Evolutionary conservation across 2,113 vertebrate species (phyloP).

Genomic region (Euleptes europaea): DNA sequence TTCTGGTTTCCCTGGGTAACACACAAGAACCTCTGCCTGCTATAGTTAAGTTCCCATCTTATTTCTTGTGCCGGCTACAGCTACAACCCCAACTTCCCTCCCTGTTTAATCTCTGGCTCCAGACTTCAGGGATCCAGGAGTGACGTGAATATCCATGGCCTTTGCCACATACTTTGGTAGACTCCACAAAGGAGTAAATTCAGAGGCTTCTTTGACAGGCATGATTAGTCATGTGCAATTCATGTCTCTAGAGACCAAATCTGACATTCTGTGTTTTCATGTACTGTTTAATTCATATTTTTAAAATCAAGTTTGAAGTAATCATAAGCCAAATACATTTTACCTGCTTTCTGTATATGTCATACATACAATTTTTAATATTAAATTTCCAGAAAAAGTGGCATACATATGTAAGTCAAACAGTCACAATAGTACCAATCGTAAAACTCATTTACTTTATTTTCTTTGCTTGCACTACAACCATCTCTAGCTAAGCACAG

Average conservation of each 20-base stretch:
- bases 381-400: background rate
- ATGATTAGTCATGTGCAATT: too few species aligned
- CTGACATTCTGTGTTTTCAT: background rate
- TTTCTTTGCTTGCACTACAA: background rate
- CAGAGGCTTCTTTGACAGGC: too few species aligned
- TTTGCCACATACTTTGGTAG: too few species aligned
- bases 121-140: too few species aligned
- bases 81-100: background rate
- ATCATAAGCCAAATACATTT: constrained; percentile 1
- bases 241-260: too few species aligned
- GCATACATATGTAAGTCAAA: background rate
- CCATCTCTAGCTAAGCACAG: background rate
- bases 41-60: background rate
- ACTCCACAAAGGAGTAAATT: too few species aligned
- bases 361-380: constrained; percentile 5
- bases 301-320: constrained; percentile 9
- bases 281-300: background rate
- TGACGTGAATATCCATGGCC: too few species aligned
- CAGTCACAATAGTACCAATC: background rate
- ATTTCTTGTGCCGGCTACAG: background rate
- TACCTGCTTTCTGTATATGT: constrained; percentile 23
- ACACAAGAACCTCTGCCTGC: background rate
- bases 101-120: background rate
- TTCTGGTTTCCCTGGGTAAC: background rate
- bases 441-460: background rate